These are phyloP conservation scores for Leucoraja ocellata DNA, from an alignment of 2,797 vertebrate species.

Conservation along the genomic window DNA sequence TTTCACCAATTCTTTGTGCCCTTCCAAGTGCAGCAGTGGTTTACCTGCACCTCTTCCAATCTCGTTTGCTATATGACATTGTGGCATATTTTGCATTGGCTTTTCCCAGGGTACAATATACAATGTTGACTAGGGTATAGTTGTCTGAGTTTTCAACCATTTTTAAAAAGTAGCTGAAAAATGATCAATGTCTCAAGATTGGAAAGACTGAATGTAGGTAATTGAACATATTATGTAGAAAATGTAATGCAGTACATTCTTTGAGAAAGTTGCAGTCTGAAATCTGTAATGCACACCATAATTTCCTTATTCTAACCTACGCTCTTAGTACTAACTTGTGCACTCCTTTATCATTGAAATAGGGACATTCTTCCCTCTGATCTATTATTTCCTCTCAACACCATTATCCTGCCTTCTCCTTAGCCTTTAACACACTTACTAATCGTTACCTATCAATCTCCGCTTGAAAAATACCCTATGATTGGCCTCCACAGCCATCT, in stretches of 20 bases:
- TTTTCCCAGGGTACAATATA: not conserved
- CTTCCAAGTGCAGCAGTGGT: no score
- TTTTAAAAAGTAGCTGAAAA: not conserved
- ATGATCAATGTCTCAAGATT: not conserved
- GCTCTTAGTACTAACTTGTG: not conserved
- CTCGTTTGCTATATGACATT: no score
- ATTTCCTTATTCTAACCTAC: not conserved
- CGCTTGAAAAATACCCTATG: no score
- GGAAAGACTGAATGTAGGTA: not conserved
- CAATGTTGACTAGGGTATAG: not conserved
- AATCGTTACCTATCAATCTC: no score
- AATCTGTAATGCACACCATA: not conserved
- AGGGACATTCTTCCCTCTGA: no score
- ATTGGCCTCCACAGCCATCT: no score
- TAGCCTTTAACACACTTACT: no score
- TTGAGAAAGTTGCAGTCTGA: not conserved
- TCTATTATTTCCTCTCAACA: no score
- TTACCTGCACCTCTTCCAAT: no score
- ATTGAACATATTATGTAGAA: not conserved
- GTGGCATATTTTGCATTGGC: no score
- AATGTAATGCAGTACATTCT: not conserved
- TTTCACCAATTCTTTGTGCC: no score
- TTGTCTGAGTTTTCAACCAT: not conserved
- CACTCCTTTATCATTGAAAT: not conserved
- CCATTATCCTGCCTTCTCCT: no score